Conservation (phyloP, 2,113 vertebrate species). For the Galeopterus variegatus region DNA sequence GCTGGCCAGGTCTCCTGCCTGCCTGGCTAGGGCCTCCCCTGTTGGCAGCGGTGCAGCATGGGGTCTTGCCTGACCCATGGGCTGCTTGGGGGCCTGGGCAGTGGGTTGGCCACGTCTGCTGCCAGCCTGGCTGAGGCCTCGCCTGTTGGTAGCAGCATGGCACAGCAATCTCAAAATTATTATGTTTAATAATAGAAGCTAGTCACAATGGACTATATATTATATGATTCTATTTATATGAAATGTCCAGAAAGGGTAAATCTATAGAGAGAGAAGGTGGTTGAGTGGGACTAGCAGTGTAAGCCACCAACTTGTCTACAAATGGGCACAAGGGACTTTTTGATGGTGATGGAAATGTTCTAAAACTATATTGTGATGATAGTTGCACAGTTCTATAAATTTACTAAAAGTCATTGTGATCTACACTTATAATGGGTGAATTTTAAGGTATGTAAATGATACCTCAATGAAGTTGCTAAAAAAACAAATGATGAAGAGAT, state of each 20-base stretch:
- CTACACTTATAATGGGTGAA: neutral
- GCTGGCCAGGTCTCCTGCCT: too few species aligned
- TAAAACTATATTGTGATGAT: neutral
- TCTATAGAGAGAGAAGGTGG: neutral
- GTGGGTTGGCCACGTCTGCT: too few species aligned
- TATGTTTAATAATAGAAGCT: neutral
- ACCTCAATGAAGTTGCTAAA: neutral
- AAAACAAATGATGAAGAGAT: neutral
- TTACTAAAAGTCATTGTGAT: neutral
- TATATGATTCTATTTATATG: neutral
- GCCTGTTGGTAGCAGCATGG: too few species aligned
- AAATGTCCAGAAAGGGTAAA: neutral
- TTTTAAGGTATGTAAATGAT: neutral
- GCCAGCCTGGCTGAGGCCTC: too few species aligned
- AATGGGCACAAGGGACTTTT: neutral
- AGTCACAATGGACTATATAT: neutral
- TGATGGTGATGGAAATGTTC: neutral
- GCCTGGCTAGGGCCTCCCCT: too few species aligned
- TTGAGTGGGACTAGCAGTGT: neutral
- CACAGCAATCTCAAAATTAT: neutral
- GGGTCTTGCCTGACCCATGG: too few species aligned
- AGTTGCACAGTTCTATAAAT: neutral
- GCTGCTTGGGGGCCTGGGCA: too few species aligned
- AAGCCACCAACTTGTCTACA: neutral
- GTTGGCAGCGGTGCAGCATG: too few species aligned